phyloP scores from a whole-genome alignment of 1,140 invertebrate genomes.

The Epicauta chinensis region DNA sequence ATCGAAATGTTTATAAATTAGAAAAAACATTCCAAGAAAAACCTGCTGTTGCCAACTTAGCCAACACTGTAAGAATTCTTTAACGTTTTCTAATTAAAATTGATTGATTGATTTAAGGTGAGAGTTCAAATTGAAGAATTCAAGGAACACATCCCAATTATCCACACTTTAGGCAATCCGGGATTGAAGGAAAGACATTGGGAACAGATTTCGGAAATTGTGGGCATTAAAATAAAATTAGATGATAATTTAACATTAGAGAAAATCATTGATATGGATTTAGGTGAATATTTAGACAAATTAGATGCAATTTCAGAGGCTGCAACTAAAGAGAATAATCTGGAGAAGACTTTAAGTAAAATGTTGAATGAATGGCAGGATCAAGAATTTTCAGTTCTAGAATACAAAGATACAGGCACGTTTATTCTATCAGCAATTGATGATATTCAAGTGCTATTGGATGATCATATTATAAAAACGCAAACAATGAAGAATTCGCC shows the following conservation, averaged over 20 bases:
- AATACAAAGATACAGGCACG: constrained; percentile 85
- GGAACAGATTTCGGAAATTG: constrained; percentile 93
- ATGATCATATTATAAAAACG: constrained; percentile 95
- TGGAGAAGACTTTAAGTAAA: constrained; percentile 82
- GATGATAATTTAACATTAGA: constrained; percentile 78
- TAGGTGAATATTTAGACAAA: constrained; percentile 84
- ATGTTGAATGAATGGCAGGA: constrained; percentile 93
- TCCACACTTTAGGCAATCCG: constrained; percentile 89
- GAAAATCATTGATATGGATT: constrained; percentile 88
- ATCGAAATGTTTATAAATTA: constrained; percentile 77
- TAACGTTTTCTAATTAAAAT: background rate
- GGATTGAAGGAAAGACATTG: constrained; percentile 90
- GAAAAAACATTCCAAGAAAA: constrained; percentile 77
- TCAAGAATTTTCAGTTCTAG: constrained; percentile 71
- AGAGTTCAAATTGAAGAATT: constrained; percentile 80
- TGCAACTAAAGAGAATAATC: constrained; percentile 89
- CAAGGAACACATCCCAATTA: constrained; percentile 82
- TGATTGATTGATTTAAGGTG: constrained; percentile 25
- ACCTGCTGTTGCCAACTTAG: constrained; percentile 58
- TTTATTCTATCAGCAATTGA: constrained; percentile 86
- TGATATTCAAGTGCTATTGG: constrained; percentile 90
- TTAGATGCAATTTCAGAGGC: constrained; percentile 92
- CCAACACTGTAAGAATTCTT: constrained; percentile 51
- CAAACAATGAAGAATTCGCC: constrained; percentile 97
- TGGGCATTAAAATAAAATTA: constrained; percentile 86